Base-by-base conservation (phyloP, 2,888 invertebrate genomes). In the Caenorhabditis sinica region DNA sequence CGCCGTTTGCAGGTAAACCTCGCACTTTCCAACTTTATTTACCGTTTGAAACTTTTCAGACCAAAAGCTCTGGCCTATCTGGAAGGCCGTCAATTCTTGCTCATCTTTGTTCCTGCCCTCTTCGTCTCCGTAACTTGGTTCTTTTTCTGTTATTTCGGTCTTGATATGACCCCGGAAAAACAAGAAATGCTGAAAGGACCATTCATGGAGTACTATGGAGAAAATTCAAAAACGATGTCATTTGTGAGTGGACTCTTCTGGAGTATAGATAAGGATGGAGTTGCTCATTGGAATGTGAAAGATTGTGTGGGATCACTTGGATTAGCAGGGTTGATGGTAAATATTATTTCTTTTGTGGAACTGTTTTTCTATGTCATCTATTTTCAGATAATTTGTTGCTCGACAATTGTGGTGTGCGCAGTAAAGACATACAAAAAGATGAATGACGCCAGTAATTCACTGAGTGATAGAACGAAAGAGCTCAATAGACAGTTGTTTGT, bases 371-470 rank as follows among this genome's bases (percentile, higher is more conserved):
- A 36, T 9, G 15, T 23, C 30, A 63, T 20, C 25, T 23, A 40
- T 68, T 76, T 76, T 60, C 68, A 76, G 76, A 49, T 65, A 30
- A 33, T 76, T 49, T 76, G 76, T 49, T 68, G 76, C n/a, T 17
- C 49, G 3, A 76, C 76, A 23, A 76, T 76, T 49, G 76, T 76
- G 30, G 53, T 68, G 20, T 76, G 76, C 53, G 76, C 58, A 17
- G 76, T 76, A 17, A 76, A 49, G 17, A 76, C 76, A 2, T 76
- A 76, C 60, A 76, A 76, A 45, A 76, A 76, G 58, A 76, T 76
- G 76, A 66, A 76, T 36, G 76, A 76, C 40, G 45, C 76, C 8
- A 56, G 76, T 23, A 76, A 68, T 58, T 76, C 49, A 3, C 36
- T 76, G 45, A 76, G 76, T 56, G 68, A 66, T n/a, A 45, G 76